These are phyloP conservation scores for Vireo griseus DNA, from an alignment of 2,797 vertebrate species.

Conservation along the genomic window DNA sequence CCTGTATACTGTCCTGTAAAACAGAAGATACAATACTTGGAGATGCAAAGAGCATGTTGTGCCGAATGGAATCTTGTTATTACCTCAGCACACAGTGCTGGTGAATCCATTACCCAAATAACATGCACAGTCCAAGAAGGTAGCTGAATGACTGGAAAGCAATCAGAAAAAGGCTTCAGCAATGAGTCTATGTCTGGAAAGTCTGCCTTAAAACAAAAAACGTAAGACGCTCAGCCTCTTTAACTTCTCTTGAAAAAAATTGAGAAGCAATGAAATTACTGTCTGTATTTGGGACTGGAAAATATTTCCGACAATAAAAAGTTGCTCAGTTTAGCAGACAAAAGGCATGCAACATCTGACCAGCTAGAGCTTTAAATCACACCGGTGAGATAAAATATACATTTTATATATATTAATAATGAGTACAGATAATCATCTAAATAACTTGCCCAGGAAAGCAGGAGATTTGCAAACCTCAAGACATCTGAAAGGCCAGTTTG, in stretches of 20 bases:
- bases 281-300: background rate
- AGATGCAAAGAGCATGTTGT: background rate
- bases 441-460: background rate
- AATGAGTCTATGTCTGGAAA: conserved; percentile 42
- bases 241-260: background rate
- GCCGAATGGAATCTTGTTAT: background rate
- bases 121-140: background rate
- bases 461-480: background rate
- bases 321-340: background rate
- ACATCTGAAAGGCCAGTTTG: background rate
- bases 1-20: background rate
- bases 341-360: background rate
- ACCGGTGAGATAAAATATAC: background rate
- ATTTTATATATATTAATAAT: background rate
- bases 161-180: conserved; percentile 14
- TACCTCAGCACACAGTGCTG: background rate
- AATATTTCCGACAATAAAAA: background rate
- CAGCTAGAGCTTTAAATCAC: background rate
- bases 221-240: background rate
- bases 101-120: background rate
- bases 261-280: background rate
- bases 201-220: background rate
- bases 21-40: background rate
- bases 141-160: background rate
- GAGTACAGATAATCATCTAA: background rate